phyloP scores from a whole-genome alignment of 37 sponge, comb jelly and placozoan genomes.

The Cladorhizidae sp. region DNA sequence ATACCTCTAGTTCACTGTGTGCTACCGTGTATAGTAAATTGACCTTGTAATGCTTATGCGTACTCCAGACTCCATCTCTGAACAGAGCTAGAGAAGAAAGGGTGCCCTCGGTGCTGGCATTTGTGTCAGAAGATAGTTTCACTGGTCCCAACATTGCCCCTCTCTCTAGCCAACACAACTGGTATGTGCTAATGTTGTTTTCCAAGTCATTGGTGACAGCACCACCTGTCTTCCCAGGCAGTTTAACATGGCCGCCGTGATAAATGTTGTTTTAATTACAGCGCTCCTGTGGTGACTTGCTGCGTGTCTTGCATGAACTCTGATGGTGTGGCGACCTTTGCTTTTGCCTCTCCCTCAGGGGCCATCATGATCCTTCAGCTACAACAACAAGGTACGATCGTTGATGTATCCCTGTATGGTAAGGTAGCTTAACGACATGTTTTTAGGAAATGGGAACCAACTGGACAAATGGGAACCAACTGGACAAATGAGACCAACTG shows the following conservation, averaged over 20 bases:
- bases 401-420: too few relatives aligned
- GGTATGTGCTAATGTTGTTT: not conserved
- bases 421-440: too few relatives aligned
- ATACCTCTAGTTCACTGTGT: too few relatives aligned
- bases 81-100: slow-evolving; percentile 12
- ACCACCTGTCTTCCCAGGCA: not conserved
- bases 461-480: too few relatives aligned
- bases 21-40: not conserved
- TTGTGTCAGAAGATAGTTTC: slow-evolving; percentile 24
- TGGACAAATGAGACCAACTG: too few relatives aligned
- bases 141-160: slow-evolving; percentile 30
- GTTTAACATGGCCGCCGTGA: not conserved
- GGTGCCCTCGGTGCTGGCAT: slow-evolving; percentile 57
- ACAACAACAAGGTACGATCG: slow-evolving; percentile 15
- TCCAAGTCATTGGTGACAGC: not conserved
- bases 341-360: slow-evolving; percentile 36
- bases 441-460: too few relatives aligned
- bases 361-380: slow-evolving; percentile 31
- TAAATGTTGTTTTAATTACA: not conserved
- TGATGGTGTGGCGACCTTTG: slow-evolving; percentile 39
- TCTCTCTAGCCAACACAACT: not conserved
- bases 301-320: slow-evolving; percentile 6
- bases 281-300: not conserved
- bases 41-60: not conserved
- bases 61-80: slow-evolving; percentile 34